Base-by-base conservation (phyloP, 2,888 invertebrate genomes). In the Dynastes tityus region DNA sequence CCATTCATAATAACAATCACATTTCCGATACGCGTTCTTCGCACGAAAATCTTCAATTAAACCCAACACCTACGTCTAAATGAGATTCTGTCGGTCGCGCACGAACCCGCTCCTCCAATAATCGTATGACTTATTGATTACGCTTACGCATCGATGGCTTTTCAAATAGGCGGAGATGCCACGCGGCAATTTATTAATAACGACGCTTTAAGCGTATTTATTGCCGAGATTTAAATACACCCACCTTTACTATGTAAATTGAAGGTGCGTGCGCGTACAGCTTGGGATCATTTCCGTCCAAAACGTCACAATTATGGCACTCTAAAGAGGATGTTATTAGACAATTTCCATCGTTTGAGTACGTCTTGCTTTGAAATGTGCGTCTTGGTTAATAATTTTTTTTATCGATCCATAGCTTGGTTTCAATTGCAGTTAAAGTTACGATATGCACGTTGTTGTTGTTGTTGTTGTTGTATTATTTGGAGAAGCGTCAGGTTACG, bases 61-160 rank as follows among this genome's bases (percentile, higher is more conserved):
- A 40, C 13, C 65, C 40, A 65, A 65, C 65, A 65, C 65, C 65
- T 40, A 65, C 65, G 32, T 32, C 13, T 63, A 32, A 63, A 65
- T 65, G 37, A 65, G 37, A 37, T 65, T 65, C 32, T 16, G 5
- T 16, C 16, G 16, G 53, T 27, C 61, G 61, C 22, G 16, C 22
- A 55, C 27, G 27, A 11, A 29, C 9, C 61, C 65, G 40, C 27
- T 68, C 45, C 45, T 49, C 22, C 29, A 61, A 61, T 71, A 37
- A 71, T 71, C 71, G 40, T 55, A 71, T 67, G 67, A 71, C 55
- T 71, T 71, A 71, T 71, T 58, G 71, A 71, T 71, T 71, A 71
- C 71, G 32, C 32, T 40, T 58, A 53, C 16, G 40, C 71, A 49
- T 55, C 32, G 71, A 55, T 37, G 55, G 49, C 37, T 67, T 55